Evolutionary conservation across 2,113 vertebrate species (phyloP), one percentile per base, ranked within the genome.

Genomic region (Lophotis ruficrista): DNA sequence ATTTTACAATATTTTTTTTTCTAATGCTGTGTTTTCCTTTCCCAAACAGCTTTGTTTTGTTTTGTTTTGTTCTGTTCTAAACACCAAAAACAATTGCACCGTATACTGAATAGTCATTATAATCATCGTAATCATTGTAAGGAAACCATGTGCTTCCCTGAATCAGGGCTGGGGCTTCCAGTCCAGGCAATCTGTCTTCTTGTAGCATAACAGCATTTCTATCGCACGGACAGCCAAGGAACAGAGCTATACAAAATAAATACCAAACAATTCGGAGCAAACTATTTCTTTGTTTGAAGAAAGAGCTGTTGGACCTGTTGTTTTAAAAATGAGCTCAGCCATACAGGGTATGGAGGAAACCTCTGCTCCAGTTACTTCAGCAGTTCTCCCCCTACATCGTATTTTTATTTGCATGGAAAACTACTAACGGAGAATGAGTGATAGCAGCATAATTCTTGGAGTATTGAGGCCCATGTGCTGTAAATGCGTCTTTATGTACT

Each of bases 81-180:
- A 94, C 80, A 94, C 77, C 28, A 50, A 71, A 92, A 95, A 94
- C 94, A 97, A 95, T 96, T 83, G 70, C 66, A 16, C 50, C 11
- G 2, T 94, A 66, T 43, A 94, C 87, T 94, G 89, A 95, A 95
- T 72, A 89, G 89, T 71, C 89, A 96, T 96, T 96, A 89, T 65
- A 70, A 76, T 50, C 66, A 68, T 70, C 60, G 28, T 18, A 33
- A 45, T 83, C 31, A 4, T 41, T 19, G 57, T 69, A 69, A 95
- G 94, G 93, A 95, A 96, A 94, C 92, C 93, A 77, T 58, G 93
- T 95, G 89, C 91, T 97, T 96, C 93, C 96, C 95, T 89, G 89
- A 87, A 89, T 69, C 91, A 31, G 87, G 58, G 83, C 70, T 87
- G 77, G 83, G 61, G 87, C 53, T 96, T 82, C 89, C 89, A 96